A percentile compares a stretch with the other conserved stretches of the same genome.
Evolutionary conservation across 1,140 invertebrate species (phyloP).

Genomic region (Cherax destructor): DNA sequence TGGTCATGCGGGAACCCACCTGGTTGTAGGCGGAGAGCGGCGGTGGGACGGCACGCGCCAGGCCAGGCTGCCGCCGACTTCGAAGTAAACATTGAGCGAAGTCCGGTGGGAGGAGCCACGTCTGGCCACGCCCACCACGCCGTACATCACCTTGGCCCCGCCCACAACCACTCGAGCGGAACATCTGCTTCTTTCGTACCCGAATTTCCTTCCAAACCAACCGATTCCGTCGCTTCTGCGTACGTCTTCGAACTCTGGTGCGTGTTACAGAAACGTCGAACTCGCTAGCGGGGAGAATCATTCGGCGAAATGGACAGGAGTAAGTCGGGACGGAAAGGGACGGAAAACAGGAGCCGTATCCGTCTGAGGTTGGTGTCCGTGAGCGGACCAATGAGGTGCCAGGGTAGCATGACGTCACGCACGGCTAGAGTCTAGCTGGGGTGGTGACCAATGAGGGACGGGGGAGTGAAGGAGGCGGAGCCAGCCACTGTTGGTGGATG

Average conservation of each 20-base stretch:
- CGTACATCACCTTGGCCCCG: constrained; percentile 62
- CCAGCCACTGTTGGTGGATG: constrained; percentile 27
- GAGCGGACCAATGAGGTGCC: constrained; percentile 45
- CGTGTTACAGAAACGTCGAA: background rate
- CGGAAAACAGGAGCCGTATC: constrained; percentile 56
- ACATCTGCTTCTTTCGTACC: constrained; percentile 64
- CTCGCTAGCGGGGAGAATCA: constrained; percentile 21
- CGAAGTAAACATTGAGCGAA: constrained; percentile 52
- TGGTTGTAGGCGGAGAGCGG: constrained; percentile 54
- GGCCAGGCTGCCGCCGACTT: constrained; percentile 53
- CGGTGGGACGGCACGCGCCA: constrained; percentile 60
- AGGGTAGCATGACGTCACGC: constrained; percentile 61
- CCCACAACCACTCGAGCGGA: constrained; percentile 60
- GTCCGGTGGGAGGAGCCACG: constrained; percentile 47
- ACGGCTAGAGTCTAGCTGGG: constrained; percentile 16
- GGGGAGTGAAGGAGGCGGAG: constrained; percentile 22
- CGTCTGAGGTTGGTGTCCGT: constrained; percentile 64
- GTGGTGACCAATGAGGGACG: constrained; percentile 13
- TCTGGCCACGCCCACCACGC: constrained; percentile 29
- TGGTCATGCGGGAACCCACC: constrained; percentile 54
- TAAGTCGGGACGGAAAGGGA: constrained; percentile 53
- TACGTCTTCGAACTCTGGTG: background rate
- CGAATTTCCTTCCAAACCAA: constrained; percentile 52
- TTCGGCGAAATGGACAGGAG: constrained; percentile 23
- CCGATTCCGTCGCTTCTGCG: constrained; percentile 26